phyloP scores from a whole-genome alignment of 2,797 vertebrate species.

The Lacerta bilineata region DNA sequence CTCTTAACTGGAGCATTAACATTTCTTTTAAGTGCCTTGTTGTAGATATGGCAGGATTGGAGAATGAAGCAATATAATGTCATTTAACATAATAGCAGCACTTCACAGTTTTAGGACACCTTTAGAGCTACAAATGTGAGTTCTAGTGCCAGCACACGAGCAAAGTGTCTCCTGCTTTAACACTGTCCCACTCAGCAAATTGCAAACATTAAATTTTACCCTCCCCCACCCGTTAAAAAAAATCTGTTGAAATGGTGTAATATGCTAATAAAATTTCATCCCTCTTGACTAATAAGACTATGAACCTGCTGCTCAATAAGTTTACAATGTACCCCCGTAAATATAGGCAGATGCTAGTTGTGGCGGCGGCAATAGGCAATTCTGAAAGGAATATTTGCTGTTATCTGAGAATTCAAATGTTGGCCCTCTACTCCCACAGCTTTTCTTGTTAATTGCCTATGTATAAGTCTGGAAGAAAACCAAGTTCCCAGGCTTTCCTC shows the following conservation, averaged over 20 bases:
- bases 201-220: conserved; percentile 66
- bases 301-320: conserved; percentile 61
- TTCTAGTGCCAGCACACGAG: background rate
- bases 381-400: rapidly evolving
- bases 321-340: conserved; percentile 58
- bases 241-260: conserved; percentile 50
- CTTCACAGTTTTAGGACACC: conserved; percentile 69
- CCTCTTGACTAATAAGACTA: conserved; percentile 45
- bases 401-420: background rate
- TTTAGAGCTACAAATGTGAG: conserved; percentile 68
- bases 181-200: conserved; percentile 46
- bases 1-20: conserved; percentile 57
- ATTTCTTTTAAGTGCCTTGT: conserved; percentile 66
- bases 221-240: conserved; percentile 30
- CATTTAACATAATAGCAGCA: conserved; percentile 72
- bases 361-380: rapidly evolving
- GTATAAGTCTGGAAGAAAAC: background rate
- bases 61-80: conserved; percentile 55
- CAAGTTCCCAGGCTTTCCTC: rapidly evolving
- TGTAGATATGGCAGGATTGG: conserved; percentile 65
- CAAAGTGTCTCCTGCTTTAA: conserved; percentile 28
- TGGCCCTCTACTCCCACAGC: rapidly evolving
- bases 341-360: conserved; percentile 11
- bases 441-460: background rate
- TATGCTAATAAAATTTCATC: conserved; percentile 65